phyloP scores from a whole-genome alignment of 2,113 vertebrate species.

The Menura novaehollandiae region DNA sequence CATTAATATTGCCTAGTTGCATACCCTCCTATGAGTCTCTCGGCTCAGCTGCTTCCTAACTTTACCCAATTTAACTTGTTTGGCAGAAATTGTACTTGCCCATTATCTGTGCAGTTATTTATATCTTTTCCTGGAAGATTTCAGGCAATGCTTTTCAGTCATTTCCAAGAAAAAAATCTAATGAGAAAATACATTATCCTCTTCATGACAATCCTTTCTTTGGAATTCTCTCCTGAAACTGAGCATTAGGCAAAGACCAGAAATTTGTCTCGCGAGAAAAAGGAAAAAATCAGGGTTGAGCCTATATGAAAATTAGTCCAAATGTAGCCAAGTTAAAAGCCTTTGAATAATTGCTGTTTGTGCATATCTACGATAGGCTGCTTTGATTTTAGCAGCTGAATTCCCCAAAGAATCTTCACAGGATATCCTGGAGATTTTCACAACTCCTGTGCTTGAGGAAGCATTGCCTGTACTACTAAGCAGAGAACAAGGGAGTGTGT shows the following conservation, averaged over 20 bases:
- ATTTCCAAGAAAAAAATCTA: constrained; percentile 1
- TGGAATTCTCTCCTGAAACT: not conserved
- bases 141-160: not conserved
- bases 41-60: not conserved
- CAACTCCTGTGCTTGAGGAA: not conserved
- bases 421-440: constrained; percentile 7
- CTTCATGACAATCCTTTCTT: not conserved
- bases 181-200: constrained; percentile 6
- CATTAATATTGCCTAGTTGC: not conserved
- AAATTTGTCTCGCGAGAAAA: not conserved
- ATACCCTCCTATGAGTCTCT: not conserved
- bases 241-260: not conserved
- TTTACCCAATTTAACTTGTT: not conserved
- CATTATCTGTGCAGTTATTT: constrained; percentile 10
- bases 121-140: not conserved
- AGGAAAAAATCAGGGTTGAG: not conserved
- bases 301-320: not conserved
- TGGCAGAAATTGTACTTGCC: constrained; percentile 18
- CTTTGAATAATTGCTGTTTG: constrained; percentile 22
- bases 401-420: not conserved
- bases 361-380: not conserved
- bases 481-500: not conserved
- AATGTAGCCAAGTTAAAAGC: not conserved
- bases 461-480: not conserved
- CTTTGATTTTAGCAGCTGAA: constrained; percentile 36